These are phyloP conservation scores for Amphimedon queenslandica DNA, from an alignment of 37 sponge, comb jelly and placozoan genomes.

Conservation along the genomic window DNA sequence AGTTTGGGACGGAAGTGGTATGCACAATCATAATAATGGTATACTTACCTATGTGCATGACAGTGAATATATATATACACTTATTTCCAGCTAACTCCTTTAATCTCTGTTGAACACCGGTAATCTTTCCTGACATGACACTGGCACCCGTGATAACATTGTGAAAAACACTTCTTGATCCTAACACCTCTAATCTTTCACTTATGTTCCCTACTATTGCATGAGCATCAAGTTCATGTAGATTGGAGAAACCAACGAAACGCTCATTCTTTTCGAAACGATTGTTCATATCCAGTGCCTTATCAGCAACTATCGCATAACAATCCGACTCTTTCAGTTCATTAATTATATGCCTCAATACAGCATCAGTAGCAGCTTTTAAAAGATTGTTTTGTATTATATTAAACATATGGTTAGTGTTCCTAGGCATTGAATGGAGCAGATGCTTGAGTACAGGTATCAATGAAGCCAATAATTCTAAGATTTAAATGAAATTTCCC, in stretches of 20 bases:
- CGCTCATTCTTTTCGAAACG: slow-evolving; percentile 15
- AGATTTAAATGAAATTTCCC: too few relatives aligned
- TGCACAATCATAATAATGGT: too few relatives aligned
- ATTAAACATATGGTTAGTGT: slow-evolving; percentile 21
- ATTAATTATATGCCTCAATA: slow-evolving; percentile 19
- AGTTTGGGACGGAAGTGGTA: too few relatives aligned
- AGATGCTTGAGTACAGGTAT: slow-evolving; percentile 6
- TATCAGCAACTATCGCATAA: slow-evolving; percentile 18
- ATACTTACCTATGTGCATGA: too few relatives aligned
- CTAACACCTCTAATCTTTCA: slow-evolving; percentile 4
- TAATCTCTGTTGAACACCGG: slow-evolving; percentile 16
- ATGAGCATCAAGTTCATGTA: slow-evolving; percentile 20
- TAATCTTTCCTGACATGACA: slow-evolving; percentile 5
- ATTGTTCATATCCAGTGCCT: slow-evolving; percentile 11
- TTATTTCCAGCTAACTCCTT: slow-evolving; percentile 7
- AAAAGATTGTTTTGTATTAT: slow-evolving; percentile 19
- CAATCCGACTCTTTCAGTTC: slow-evolving; percentile 8
- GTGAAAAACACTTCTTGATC: slow-evolving; percentile 5
- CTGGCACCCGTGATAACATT: slow-evolving; percentile 20
- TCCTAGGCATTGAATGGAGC: slow-evolving; percentile 1
- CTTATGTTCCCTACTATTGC: slow-evolving; percentile 16
- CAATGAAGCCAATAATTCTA: too few relatives aligned
- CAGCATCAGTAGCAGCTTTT: slow-evolving; percentile 28
- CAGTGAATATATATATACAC: slow-evolving; percentile 17
- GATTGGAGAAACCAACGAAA: slow-evolving; percentile 15